These are phyloP conservation scores for Metacarcinus magister DNA, from an alignment of 2,888 invertebrate species.

Conservation along the genomic window DNA sequence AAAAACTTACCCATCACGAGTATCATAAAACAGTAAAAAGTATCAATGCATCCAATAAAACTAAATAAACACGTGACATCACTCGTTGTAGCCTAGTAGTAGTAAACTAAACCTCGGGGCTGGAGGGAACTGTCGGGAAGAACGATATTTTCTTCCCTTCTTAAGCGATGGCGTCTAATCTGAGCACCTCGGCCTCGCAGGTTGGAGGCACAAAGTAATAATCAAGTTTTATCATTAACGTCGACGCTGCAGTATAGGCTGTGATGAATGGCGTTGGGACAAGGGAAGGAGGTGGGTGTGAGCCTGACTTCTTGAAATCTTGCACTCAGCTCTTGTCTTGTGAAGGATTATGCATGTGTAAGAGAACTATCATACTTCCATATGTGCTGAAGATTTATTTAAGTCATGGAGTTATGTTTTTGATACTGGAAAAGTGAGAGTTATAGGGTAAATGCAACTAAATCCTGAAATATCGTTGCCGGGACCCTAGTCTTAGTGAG, in stretches of 20 bases:
- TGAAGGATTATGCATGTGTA: background rate
- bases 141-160: background rate
- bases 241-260: conserved; percentile 7
- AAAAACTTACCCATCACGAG: background rate
- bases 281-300: background rate
- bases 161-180: background rate
- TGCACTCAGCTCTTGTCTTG: background rate
- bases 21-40: background rate
- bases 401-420: background rate
- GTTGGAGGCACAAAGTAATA: background rate
- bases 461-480: background rate
- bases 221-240: conserved; percentile 43
- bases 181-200: background rate
- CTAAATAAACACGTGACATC: background rate
- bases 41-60: background rate
- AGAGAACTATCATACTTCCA: background rate
- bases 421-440: background rate
- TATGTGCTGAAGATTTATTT: background rate
- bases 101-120: background rate
- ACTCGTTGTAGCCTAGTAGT: background rate
- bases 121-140: background rate
- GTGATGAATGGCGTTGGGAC: background rate
- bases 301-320: background rate
- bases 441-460: background rate
- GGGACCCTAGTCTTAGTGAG: background rate